A percentile compares a stretch with the other conserved stretches of the same genome.
phyloP scores from a whole-genome alignment of 2,797 vertebrate species.

The Pseudotriccus pelzelni region DNA sequence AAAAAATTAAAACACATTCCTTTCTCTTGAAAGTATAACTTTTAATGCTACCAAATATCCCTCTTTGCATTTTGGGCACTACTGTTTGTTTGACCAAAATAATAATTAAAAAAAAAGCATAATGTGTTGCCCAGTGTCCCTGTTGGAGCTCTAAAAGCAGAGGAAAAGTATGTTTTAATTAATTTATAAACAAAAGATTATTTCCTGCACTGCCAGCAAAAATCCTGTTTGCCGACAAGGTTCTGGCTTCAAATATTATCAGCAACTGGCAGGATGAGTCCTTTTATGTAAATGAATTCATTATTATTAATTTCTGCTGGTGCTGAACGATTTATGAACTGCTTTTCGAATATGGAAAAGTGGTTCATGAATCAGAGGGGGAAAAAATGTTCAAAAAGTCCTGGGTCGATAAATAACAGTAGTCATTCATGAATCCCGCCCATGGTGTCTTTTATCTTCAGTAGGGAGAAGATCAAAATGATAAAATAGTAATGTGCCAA shows the following conservation, averaged over 20 bases:
- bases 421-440: slow-evolving; percentile 75
- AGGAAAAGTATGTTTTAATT: slow-evolving; percentile 24
- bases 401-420: slow-evolving; percentile 76
- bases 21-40: background rate
- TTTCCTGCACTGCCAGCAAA: slow-evolving; percentile 33
- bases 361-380: slow-evolving; percentile 77
- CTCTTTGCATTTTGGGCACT: background rate
- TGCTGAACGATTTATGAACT: slow-evolving; percentile 78
- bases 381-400: slow-evolving; percentile 76
- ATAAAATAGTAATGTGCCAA: slow-evolving; percentile 46
- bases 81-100: background rate
- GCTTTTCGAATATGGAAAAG: slow-evolving; percentile 75
- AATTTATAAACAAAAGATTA: slow-evolving; percentile 49
- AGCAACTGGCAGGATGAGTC: slow-evolving; percentile 74
- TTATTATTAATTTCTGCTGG: slow-evolving; percentile 81
- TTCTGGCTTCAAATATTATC: slow-evolving; percentile 64
- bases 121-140: background rate
- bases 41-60: background rate
- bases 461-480: slow-evolving; percentile 57
- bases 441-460: slow-evolving; percentile 72
- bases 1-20: background rate
- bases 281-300: slow-evolving; percentile 79
- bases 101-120: background rate
- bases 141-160: slow-evolving; percentile 7
- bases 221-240: slow-evolving; percentile 39